Base-by-base conservation (phyloP, 1,140 invertebrate species). In the Drosophila littoralis region DNA sequence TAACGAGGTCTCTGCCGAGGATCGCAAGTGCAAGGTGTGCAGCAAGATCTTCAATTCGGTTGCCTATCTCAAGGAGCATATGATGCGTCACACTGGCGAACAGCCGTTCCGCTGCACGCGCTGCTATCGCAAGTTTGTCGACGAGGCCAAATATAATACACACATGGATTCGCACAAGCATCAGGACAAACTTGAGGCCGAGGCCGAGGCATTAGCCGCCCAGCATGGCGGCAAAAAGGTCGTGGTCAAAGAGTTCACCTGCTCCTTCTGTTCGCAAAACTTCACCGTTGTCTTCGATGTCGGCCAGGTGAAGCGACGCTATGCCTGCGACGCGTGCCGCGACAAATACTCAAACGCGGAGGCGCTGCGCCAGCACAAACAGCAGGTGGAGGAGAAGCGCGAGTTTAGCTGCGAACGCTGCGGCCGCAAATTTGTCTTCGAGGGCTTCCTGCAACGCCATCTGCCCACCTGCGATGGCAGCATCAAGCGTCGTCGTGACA, bases 341-440 rank as follows among this genome's bases (percentile, higher is more conserved):
- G 91, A 92, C 28, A 92, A 92, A 59, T 92, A 89, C 54, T 92
- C 91, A 5, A 92, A 92, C 52, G 91, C 79, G 7, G 91, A 92
- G 73, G 81, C 81, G 4, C 36, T 92, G 57, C 90, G 85, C 7
- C 78, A 91, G 67, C 91, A 92, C 60, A 92, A 92, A 33, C 78
- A 90, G 65, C 75, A 77, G 57, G 70, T 92, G n/a, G 91, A 91
- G 15, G 86, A 92, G 69, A 92, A 92, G 51, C 90, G 91, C 1
- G 91, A 92, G 32, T 92, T 92, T 13, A 85, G 75, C 63, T 92
- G 91, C 57, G 83, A 83, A 6, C 85, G 91, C 0, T 92, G 91
- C 57, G 91, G 91, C 2, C 73, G 91, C n/a, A 92, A 91, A 50
- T 92, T 92, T 38, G 91, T 92, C 10, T 92, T 92, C 7, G 91